Conservation (phyloP, 2,888 invertebrate species). For the Drosophila pseudotakahashii region DNA sequence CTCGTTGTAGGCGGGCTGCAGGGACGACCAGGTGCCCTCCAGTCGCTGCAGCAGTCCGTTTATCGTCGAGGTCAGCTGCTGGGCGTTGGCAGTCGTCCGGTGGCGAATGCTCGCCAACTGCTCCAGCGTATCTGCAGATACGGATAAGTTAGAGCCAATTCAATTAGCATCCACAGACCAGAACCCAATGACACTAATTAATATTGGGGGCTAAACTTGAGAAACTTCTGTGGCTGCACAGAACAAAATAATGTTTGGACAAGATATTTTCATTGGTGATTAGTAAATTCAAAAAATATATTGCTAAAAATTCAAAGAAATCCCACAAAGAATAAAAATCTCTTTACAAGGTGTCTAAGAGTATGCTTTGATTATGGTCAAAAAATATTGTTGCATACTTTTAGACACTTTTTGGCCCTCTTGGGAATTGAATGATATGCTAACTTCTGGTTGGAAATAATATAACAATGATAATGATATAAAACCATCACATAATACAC, state of each 20-base stretch:
- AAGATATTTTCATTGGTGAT: no score
- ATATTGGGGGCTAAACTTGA: slow-evolving; percentile 57
- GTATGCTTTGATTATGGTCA: no score
- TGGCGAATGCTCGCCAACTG: slow-evolving; percentile 83
- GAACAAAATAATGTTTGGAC: not conserved
- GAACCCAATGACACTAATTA: slow-evolving; percentile 63
- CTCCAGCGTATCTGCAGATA: slow-evolving; percentile 82
- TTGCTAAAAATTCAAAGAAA: no score
- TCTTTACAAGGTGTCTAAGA: no score
- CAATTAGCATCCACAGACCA: slow-evolving; percentile 56
- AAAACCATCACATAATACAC: no score
- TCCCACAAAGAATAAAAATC: no score
- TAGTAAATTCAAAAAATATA: no score
- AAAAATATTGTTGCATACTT: no score
- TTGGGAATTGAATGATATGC: no score
- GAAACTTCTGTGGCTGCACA: slow-evolving; percentile 1
- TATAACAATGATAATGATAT: no score
- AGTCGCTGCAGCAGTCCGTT: slow-evolving; percentile 80
- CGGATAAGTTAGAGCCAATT: slow-evolving; percentile 51
- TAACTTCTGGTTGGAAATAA: no score
- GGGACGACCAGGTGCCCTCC: slow-evolving; percentile 78
- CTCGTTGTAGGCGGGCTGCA: slow-evolving; percentile 80
- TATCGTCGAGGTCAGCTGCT: slow-evolving; percentile 82
- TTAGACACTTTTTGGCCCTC: no score
- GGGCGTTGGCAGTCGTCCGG: slow-evolving; percentile 83